A percentile compares a stretch with the other conserved stretches of the same genome.
Evolutionary conservation across 1,140 invertebrate genomes (phyloP).

Genomic region (Pinna nobilis): DNA sequence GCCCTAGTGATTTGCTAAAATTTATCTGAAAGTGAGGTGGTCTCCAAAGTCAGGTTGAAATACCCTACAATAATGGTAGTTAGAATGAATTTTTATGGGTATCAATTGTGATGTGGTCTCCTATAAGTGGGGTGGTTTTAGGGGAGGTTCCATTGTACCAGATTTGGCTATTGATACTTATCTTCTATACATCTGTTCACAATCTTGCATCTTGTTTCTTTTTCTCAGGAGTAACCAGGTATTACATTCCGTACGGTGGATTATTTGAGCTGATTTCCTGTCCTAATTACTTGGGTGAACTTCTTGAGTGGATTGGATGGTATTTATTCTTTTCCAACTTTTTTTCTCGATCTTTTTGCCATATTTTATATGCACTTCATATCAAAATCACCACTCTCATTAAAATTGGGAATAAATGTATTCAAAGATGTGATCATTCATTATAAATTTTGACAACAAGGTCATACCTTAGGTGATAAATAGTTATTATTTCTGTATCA

Average conservation of each 20-base stretch:
- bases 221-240: constrained; percentile 51
- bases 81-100: too few relatives aligned
- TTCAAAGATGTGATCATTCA: neutral
- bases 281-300: constrained; percentile 66
- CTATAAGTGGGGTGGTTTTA: too few relatives aligned
- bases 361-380: neutral
- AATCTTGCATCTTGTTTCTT: neutral
- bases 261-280: constrained; percentile 59
- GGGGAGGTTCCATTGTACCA: too few relatives aligned
- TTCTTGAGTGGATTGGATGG: constrained; percentile 62
- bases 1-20: too few relatives aligned
- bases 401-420: neutral
- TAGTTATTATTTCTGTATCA: too few relatives aligned
- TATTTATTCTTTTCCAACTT: constrained; percentile 7
- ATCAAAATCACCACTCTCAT: neutral
- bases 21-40: too few relatives aligned
- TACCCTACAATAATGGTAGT: too few relatives aligned
- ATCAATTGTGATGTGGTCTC: too few relatives aligned
- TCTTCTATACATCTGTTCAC: neutral
- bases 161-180: too few relatives aligned
- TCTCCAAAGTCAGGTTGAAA: too few relatives aligned
- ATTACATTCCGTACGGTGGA: constrained; percentile 62
- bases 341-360: neutral
- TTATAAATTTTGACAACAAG: neutral
- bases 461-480: neutral